These are phyloP conservation scores for Melanotus villosus DNA, from an alignment of 2,888 invertebrate species.

Conservation along the genomic window DNA sequence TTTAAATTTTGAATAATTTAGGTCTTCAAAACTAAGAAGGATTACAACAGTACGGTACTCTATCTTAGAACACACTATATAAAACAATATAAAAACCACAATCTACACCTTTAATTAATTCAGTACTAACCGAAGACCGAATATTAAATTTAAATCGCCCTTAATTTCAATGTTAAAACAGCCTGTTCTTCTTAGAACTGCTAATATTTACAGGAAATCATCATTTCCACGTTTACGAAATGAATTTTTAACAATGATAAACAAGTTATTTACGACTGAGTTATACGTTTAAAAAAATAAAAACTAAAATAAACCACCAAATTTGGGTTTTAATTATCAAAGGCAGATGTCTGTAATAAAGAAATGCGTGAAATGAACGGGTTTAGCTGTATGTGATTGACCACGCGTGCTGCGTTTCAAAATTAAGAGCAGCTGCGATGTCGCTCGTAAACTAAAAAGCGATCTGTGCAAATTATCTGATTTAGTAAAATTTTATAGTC, in stretches of 20 bases:
- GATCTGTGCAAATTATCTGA: conserved; percentile 31
- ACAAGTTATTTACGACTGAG: not conserved
- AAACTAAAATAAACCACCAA: conserved; percentile 2
- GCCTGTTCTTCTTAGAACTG: too few species aligned
- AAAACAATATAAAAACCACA: too few species aligned
- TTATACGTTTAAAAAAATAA: not conserved
- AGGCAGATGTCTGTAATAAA: conserved; percentile 21
- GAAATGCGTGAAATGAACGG: conserved; percentile 29
- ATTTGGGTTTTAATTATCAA: conserved; percentile 15
- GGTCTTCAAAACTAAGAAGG: too few species aligned
- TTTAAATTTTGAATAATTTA: too few species aligned
- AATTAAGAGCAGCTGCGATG: conserved; percentile 25
- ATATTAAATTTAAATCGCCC: too few species aligned
- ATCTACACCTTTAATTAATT: too few species aligned
- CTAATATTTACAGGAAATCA: too few species aligned
- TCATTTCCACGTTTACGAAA: too few species aligned
- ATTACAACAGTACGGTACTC: too few species aligned
- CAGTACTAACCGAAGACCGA: too few species aligned
- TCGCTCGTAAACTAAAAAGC: conserved; percentile 21
- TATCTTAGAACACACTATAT: too few species aligned
- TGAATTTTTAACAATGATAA: not conserved
- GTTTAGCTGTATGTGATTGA: conserved; percentile 23
- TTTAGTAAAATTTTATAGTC: conserved; percentile 5
- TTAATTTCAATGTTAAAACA: too few species aligned
- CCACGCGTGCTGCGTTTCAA: conserved; percentile 27